Percentiles rank a stretch among this genome's conserved stretches.
These are phyloP conservation scores for Sus scrofa DNA, from an alignment of 2,113 vertebrate species.

Conservation along the genomic window T2T-Sscrofa CM000822.6:25723001-25723500, in stretches of 20 bases:
- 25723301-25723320: constrained; percentile 29
- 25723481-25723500: not conserved
- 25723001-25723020: not conserved
- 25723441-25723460: not conserved
- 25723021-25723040: not conserved
- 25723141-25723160: not conserved
- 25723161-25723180: not conserved
- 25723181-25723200: not conserved
- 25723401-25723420: not conserved
- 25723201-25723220: not conserved
- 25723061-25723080: not conserved
- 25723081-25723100: not conserved
- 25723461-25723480: not conserved
- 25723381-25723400: not conserved
- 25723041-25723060: not conserved
- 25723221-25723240: not conserved
- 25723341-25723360: not conserved
- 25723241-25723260: not conserved
- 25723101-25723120: not conserved
- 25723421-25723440: not conserved
- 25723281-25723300: not conserved
- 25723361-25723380: not conserved
- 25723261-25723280: not conserved
- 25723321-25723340: not conserved
- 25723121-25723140: not conserved